A percentile compares a stretch with the other conserved stretches of the same genome.
Conservation (phyloP, 2,113 vertebrate genomes). For the Alosa alosa region DNA sequence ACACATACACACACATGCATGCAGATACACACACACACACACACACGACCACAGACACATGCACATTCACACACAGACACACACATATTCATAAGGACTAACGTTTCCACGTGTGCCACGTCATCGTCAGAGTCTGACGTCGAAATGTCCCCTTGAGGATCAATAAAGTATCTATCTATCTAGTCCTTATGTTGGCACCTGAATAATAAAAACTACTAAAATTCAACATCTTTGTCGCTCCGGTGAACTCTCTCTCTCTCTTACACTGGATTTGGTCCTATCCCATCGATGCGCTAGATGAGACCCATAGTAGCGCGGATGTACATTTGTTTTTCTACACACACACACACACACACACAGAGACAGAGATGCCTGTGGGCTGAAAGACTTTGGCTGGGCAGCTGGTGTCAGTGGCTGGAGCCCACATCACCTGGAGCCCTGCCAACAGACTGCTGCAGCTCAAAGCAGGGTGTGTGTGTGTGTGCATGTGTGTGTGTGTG, state of each 20-base stretch:
- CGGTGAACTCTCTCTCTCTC: no score
- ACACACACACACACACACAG: background rate
- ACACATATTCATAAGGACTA: no score
- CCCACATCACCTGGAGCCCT: background rate
- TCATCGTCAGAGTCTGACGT: no score
- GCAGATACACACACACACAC: background rate
- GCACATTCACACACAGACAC: background rate
- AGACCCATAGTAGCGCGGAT: background rate
- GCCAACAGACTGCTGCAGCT: background rate
- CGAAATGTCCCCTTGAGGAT: no score
- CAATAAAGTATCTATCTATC: no score
- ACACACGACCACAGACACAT: background rate
- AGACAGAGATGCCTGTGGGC: background rate
- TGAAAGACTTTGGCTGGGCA: background rate
- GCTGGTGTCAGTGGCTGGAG: background rate
- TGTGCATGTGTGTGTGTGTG: conserved; percentile 8
- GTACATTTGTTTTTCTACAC: background rate
- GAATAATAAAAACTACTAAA: no score
- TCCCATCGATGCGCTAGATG: no score
- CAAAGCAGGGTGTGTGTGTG: background rate
- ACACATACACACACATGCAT: background rate
- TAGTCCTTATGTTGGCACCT: no score
- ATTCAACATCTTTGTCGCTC: no score
- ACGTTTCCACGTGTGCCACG: no score
- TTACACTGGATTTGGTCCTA: no score